These are phyloP conservation scores for Drosophila willistoni DNA, from an alignment of 1,140 invertebrate genomes.

Conservation along the genomic window DNA sequence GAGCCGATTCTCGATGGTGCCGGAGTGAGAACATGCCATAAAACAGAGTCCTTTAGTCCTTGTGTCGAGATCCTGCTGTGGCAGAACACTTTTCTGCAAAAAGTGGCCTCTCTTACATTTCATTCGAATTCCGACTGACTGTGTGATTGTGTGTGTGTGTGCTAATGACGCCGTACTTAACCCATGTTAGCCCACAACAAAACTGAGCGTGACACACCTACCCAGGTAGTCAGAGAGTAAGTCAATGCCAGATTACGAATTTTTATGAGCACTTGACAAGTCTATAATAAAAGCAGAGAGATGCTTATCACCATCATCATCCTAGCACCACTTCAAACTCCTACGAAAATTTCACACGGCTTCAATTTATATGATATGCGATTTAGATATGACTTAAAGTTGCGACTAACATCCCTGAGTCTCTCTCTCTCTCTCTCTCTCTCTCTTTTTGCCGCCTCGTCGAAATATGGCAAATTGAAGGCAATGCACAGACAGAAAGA, in stretches of 20 bases:
- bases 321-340: conserved; percentile 20
- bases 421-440: background rate
- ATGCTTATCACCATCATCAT: conserved; percentile 60
- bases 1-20: background rate
- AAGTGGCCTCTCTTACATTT: conserved; percentile 9
- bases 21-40: conserved; percentile 7
- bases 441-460: background rate
- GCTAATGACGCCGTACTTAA: conserved; percentile 69
- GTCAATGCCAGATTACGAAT: conserved; percentile 35
- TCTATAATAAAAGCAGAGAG: conserved; percentile 59
- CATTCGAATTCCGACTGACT: conserved; percentile 11
- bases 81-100: conserved; percentile 27
- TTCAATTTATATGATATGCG: conserved; percentile 62
- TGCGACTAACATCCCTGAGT: conserved; percentile 1
- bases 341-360: conserved; percentile 59
- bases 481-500: conserved; percentile 44
- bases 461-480: conserved; percentile 61
- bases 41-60: conserved; percentile 15
- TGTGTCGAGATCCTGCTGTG: conserved; percentile 56
- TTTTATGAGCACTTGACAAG: conserved; percentile 74
- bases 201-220: conserved; percentile 50
- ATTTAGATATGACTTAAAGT: conserved; percentile 63
- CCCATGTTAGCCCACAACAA: conserved; percentile 54
- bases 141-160: conserved; percentile 45
- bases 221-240: conserved; percentile 48